Evolutionary conservation across 2,113 vertebrate genomes (phyloP).

Genomic region (Sylvilagus bachmani): DNA sequence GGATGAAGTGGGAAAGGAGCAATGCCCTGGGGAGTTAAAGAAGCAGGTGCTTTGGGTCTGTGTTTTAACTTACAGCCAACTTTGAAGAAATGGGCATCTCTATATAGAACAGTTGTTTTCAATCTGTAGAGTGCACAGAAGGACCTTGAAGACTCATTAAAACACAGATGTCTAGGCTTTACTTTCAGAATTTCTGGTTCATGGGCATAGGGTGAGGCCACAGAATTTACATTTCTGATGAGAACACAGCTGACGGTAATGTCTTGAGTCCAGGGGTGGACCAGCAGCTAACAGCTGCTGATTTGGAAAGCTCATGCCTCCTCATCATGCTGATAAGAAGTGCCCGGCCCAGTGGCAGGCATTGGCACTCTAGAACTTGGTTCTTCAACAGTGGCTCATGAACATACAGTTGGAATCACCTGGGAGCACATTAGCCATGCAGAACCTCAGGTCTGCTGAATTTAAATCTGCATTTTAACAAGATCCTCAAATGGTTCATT

Average conservation of each 20-base stretch:
- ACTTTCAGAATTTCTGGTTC: neutral
- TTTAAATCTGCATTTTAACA: conserved; percentile 23
- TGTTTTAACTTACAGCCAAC: neutral
- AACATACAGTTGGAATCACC: neutral
- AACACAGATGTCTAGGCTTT: neutral
- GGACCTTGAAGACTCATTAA: neutral
- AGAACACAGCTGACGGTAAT: neutral
- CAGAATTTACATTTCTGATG: neutral
- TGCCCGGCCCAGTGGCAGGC: neutral
- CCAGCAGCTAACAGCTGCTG: neutral
- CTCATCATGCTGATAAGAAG: neutral
- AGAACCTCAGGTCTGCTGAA: neutral
- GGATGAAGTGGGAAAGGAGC: neutral
- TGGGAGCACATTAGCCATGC: neutral
- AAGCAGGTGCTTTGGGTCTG: neutral
- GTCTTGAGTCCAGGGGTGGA: neutral
- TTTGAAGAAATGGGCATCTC: neutral
- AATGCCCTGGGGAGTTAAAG: neutral
- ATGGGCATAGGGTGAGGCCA: neutral
- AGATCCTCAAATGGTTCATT: neutral
- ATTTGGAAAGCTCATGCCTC: neutral
- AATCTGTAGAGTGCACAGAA: neutral
- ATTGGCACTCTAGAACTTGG: neutral
- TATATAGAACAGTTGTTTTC: neutral
- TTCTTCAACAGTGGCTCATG: neutral